Conservation (phyloP, 2,113 vertebrate species). For the Rhea pennata region DNA sequence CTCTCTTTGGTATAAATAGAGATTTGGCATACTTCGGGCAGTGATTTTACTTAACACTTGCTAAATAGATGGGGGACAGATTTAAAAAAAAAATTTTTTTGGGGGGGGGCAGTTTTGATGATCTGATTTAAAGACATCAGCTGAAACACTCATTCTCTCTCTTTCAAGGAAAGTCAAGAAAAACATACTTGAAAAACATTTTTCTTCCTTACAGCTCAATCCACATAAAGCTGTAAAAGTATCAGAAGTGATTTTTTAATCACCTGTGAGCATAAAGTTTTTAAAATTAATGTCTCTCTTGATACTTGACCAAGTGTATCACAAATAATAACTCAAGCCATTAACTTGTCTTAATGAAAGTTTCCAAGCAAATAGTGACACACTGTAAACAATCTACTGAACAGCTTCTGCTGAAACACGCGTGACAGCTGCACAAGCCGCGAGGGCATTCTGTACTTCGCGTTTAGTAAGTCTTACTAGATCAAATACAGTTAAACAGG, state of each 20-base stretch:
- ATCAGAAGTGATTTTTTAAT: slow-evolving; percentile 45
- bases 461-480: not conserved
- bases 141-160: not conserved
- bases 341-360: slow-evolving; percentile 57
- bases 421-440: not conserved
- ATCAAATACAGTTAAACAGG: not conserved
- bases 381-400: slow-evolving; percentile 2
- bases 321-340: slow-evolving; percentile 36
- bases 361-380: slow-evolving; percentile 22
- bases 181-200: slow-evolving; percentile 6
- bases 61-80: not conserved
- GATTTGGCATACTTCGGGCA: not conserved
- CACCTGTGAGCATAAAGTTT: not conserved
- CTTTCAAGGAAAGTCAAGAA: not conserved
- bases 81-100: not conserved
- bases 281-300: slow-evolving; percentile 46
- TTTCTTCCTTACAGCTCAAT: slow-evolving; percentile 6
- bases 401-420: not conserved
- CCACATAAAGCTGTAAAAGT: slow-evolving; percentile 1
- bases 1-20: not conserved
- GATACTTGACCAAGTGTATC: slow-evolving; percentile 43
- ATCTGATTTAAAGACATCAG: not conserved
- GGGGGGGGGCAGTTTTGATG: not conserved
- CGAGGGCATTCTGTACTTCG: not conserved
- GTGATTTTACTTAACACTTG: not conserved